Base-by-base conservation (phyloP, 2,888 invertebrate genomes). In the Cyclophora albipunctata region DNA sequence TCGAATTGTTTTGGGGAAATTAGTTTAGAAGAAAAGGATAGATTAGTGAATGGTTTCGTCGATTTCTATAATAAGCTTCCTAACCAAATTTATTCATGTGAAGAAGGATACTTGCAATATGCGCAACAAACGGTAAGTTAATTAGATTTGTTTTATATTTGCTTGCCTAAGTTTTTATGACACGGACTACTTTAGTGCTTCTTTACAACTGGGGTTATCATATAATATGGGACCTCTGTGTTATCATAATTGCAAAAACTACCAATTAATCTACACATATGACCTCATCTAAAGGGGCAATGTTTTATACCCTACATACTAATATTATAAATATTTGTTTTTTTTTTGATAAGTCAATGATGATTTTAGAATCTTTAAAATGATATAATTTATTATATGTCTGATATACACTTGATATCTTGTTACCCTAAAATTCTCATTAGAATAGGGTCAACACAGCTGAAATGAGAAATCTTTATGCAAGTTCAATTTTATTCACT, bases 51-150 rank as follows among this genome's bases (percentile, higher is more conserved):
- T 73, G 78, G 69, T 57, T 84, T 90, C 57, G 63, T 90, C 55
- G 66, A 84, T 40, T 81, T 84, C 70, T 77, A 90, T 59, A 90
- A 90, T 70, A 78, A 78, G 59, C 73, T 85, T 57, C 84, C 88
- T 45, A 75, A 84, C 60, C 84, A 82, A 52, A 57, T 71, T 45
- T 87, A 84, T 66, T 71, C 69, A 42, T 90, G 88, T 62, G 82
- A 86, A 57, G 88, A 86, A 55, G 85, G 82, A 54, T 71, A 73
- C 51, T 63, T 90, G 45, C 56, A 83, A 64, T 81, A 71, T 74
- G 79, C 84, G 67, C 81, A 82, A 54, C 77, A 82, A 69, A 76
- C 76, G 62, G 91, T 91, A 73, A 82, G 85, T 76, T 60, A 49
- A n/a, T 34, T 44, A 41, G 5, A 34, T 34, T 6, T 33, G 1